Percentiles rank a stretch among this genome's conserved stretches.
Conservation (phyloP, 1,140 invertebrate genomes). For the Drosophila kikkawai region DNA sequence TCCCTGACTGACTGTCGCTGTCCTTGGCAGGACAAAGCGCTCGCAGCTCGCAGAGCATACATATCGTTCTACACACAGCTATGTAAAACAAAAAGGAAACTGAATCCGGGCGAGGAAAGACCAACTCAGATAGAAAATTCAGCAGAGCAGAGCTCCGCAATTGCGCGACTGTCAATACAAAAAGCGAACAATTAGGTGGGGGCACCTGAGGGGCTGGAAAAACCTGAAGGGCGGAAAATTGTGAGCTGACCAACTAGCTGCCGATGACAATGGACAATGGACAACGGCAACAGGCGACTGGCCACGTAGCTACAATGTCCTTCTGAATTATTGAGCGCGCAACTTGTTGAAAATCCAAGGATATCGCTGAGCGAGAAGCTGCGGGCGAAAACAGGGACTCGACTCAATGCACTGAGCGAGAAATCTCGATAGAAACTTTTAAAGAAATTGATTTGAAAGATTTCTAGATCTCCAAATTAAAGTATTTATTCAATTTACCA, state of each 20-base stretch:
- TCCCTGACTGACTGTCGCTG: constrained; percentile 47
- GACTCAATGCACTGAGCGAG: constrained; percentile 1
- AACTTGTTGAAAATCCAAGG: constrained; percentile 78
- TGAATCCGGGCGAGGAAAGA: constrained; percentile 32
- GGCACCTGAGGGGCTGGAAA: not conserved
- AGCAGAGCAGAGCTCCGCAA: constrained; percentile 74
- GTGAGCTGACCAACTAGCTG: constrained; percentile 46
- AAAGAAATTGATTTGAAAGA: not conserved
- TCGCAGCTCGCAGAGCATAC: constrained; percentile 36
- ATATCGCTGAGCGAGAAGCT: constrained; percentile 43
- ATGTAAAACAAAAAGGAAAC: constrained; percentile 48
- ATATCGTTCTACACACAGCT: constrained; percentile 35
- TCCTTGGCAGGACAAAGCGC: constrained; percentile 65
- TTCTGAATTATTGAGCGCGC: constrained; percentile 76
- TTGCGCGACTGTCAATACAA: constrained; percentile 77
- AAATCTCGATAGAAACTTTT: not conserved
- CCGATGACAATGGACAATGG: constrained; percentile 62
- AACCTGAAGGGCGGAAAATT: not conserved
- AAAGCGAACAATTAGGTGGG: constrained; percentile 71
- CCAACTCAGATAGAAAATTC: constrained; percentile 67
- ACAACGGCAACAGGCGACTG: constrained; percentile 60
- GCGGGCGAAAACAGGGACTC: constrained; percentile 5
- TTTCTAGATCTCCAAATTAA: not conserved
- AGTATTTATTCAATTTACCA: not conserved
- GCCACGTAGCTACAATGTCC: constrained; percentile 49